phyloP scores from a whole-genome alignment of 1,140 invertebrate species.

The Cepaea nemoralis region DNA sequence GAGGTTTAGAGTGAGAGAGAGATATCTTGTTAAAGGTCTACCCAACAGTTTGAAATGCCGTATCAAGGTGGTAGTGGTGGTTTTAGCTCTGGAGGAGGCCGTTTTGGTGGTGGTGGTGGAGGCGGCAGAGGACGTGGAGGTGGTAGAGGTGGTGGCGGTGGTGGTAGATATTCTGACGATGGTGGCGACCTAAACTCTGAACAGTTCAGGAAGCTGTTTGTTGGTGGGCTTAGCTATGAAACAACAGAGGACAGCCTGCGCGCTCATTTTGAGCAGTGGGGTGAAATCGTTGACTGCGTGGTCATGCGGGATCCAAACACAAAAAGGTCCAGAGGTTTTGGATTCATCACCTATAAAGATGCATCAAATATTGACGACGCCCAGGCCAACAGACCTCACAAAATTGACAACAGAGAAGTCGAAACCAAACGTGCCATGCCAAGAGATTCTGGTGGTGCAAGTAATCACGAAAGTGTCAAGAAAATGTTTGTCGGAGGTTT shows the following conservation, averaged over 20 bases:
- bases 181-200: conserved; percentile 51
- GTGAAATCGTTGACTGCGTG: conserved; percentile 97
- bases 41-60: no score
- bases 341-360: conserved; percentile 94
- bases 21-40: no score
- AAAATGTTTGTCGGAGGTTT: conserved; percentile 90
- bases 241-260: conserved; percentile 94
- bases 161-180: conserved; percentile 29
- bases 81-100: conserved; percentile 13
- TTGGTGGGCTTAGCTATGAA: conserved; percentile 77
- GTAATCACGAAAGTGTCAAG: conserved; percentile 69
- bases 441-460: conserved; percentile 75
- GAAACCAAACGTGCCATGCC: conserved; percentile 97
- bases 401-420: conserved; percentile 87
- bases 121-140: conserved; percentile 15
- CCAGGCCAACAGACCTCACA: conserved; percentile 86
- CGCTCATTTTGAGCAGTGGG: conserved; percentile 95
- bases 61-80: conserved; percentile 35
- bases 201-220: conserved; percentile 79
- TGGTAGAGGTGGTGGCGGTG: conserved; percentile 30
- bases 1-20: no score
- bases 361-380: conserved; percentile 94
- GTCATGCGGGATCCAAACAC: conserved; percentile 98
- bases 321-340: conserved; percentile 90
- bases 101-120: conserved; percentile 21